Evolutionary conservation across 2,113 vertebrate genomes (phyloP), one percentile per base, ranked within the genome.

Genomic region (Corvus cornix): DNA sequence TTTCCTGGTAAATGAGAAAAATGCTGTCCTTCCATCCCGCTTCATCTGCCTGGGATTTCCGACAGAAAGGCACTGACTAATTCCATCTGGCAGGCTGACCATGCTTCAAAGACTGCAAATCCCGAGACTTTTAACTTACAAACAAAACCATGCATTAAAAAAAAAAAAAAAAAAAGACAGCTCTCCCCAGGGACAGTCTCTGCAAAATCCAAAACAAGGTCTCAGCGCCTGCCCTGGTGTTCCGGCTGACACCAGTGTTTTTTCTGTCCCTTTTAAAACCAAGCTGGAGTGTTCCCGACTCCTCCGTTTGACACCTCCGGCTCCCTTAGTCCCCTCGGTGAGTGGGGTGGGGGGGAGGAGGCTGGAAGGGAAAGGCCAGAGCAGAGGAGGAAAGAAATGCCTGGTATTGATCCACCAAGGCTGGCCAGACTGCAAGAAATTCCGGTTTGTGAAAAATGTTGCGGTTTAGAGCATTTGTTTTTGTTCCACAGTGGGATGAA

Each of bases 41-140:
- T 96, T 96, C 93, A 84, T 96, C 93, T 97, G 96, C 95, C 88
- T 91, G 91, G 96, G 96, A 96, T 97, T 97, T 97, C 95, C 64
- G 27, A 95, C 86, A 15, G 37, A 96, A 96, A 96, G 83, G 91
- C 94, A 92, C 93, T 97, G 97, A 97, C 96, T 95, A 95, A 97
- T 97, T 95, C 95, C 96, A 97, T 97, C 93, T 97, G 96, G 95
- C 93, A 97, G 84, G 73, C 93, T 95, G 95, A 97, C 93, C 85
- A 30, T 13, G 86, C 91, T 97, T 97, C 95, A 96, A 97, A 97
- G 96, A 55, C 93, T 90, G 80, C 90, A 97, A 48, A 97, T 96
- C 94, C 90, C 23, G 35, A 88, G 97, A 97, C 93, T 97, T 97
- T 91, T 95, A 97, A 96, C 94, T 93, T 95, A 80, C 90, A 96